A percentile compares a stretch with the other conserved stretches of the same genome.
Evolutionary conservation across 1,140 invertebrate genomes (phyloP).

Genomic region (Epicauta chinensis): DNA sequence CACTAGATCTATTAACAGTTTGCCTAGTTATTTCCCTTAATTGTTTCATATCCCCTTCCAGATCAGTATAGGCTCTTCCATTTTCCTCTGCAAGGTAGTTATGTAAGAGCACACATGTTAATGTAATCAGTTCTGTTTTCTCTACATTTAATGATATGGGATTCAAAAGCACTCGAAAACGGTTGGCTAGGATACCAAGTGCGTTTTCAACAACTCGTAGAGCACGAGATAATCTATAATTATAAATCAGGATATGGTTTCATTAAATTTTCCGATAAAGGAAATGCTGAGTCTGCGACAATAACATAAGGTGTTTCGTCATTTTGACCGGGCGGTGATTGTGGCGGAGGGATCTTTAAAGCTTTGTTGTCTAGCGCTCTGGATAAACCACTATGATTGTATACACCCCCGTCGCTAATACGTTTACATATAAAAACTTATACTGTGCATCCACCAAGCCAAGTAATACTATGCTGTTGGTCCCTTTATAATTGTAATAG

Average conservation of each 20-base stretch:
- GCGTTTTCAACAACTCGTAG: conserved; percentile 7
- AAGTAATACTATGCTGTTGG: conserved; percentile 26
- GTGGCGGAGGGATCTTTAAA: conserved; percentile 22
- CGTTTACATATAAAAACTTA: conserved; percentile 32
- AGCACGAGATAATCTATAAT: background rate
- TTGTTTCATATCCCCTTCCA: no score
- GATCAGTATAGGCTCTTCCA: no score
- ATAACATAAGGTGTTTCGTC: conserved; percentile 25
- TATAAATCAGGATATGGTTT: conserved; percentile 38
- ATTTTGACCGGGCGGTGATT: conserved; percentile 20
- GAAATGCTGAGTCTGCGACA: conserved; percentile 38
- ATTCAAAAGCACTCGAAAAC: background rate
- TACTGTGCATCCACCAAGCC: conserved; percentile 37
- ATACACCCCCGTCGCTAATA: conserved; percentile 34
- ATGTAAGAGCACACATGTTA: no score
- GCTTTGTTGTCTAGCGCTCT: background rate
- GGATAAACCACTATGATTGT: conserved; percentile 20
- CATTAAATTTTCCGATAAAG: conserved; percentile 29
- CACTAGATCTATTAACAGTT: no score
- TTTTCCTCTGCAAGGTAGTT: no score
- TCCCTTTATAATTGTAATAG: conserved; percentile 33
- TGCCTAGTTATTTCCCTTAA: no score
- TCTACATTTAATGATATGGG: conserved; percentile 5
- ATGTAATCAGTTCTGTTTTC: conserved; percentile 1
- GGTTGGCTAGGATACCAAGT: conserved; percentile 3